Base-by-base conservation (phyloP, 53 echinoderm and acorn worm genomes). In the Antedon mediterranea region DNA sequence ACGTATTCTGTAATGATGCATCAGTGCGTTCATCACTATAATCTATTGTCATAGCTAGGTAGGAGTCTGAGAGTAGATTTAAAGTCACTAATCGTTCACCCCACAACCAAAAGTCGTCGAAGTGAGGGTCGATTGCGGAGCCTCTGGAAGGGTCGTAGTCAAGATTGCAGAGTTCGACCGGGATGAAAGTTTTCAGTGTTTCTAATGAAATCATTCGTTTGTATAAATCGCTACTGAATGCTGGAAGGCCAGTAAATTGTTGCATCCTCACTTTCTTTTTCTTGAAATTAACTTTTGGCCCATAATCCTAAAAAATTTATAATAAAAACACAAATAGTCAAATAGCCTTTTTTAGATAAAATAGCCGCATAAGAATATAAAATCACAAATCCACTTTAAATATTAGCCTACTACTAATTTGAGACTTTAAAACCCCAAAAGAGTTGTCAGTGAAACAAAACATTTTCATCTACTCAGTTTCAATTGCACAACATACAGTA, bases 91-190 rank as follows among this genome's bases (percentile, higher is more conserved):
- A 83, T 74, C 88, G 77, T 77, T 95, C 86, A 18, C 95, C 95
- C 95, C 95, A 95, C 70, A 95, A 74, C 95, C 95, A 95, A 71
- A 85, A 87, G 71, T 95, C 95, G 28, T 95, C 95, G 33, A 84
- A 85, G 57, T 95, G 95, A 3, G 91, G 89, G 71, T 95, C 95
- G 18, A 95, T 95, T 37, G 95, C 75, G 0, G 95, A 95, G 13
- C 95, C 91, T 41, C 95, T 75, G 15, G 85, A 87, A 0, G 95
- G 95, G 7, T 73, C 73, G 43, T 95, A 95, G 33, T 95, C 95
- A 31, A 95, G 77, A 77, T 95, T 89, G 78, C 95, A 95, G 76
- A 81, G 95, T 44, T 95, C 95, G 0, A 95, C 88, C 0, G 91
- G 91, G 2, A 82, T 31, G 74, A 95, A 91, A 73, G 87, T 80